Evolutionary conservation across 2,797 vertebrate species (phyloP).

Genomic region (Falco berigora): DNA sequence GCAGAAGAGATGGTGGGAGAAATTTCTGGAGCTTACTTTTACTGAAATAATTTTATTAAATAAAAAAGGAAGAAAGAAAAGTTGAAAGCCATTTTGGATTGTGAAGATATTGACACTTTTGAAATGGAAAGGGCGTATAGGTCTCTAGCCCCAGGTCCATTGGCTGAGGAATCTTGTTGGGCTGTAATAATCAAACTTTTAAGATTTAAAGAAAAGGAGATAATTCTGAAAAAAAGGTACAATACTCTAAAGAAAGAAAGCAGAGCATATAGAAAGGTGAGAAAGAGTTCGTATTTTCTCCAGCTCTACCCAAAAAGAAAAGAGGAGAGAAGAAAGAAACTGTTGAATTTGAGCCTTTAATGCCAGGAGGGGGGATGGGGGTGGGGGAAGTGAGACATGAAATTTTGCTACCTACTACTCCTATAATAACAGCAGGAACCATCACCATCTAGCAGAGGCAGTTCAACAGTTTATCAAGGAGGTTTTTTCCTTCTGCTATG

Average conservation of each 20-base stretch:
- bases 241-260: conserved; percentile 42
- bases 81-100: conserved; percentile 50
- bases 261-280: conserved; percentile 51
- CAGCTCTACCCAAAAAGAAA: conserved; percentile 36
- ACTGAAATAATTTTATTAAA: background rate
- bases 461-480: background rate
- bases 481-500: background rate
- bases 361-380: background rate
- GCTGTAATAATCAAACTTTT: conserved; percentile 58
- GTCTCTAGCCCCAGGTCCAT: conserved; percentile 18
- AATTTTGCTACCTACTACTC: conserved; percentile 30
- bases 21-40: conserved; percentile 20
- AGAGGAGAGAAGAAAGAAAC: conserved; percentile 45
- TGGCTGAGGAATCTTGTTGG: conserved; percentile 41
- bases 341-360: conserved; percentile 50
- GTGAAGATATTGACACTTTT: conserved; percentile 52
- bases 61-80: conserved; percentile 20
- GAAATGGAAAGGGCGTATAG: conserved; percentile 40
- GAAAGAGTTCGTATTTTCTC: conserved; percentile 41
- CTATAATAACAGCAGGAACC: conserved; percentile 35
- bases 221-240: conserved; percentile 56
- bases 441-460: background rate
- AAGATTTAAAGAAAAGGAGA: conserved; percentile 41
- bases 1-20: background rate
- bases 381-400: background rate